Base-by-base conservation (phyloP, 2,888 invertebrate genomes). In the Sesia apiformis region DNA sequence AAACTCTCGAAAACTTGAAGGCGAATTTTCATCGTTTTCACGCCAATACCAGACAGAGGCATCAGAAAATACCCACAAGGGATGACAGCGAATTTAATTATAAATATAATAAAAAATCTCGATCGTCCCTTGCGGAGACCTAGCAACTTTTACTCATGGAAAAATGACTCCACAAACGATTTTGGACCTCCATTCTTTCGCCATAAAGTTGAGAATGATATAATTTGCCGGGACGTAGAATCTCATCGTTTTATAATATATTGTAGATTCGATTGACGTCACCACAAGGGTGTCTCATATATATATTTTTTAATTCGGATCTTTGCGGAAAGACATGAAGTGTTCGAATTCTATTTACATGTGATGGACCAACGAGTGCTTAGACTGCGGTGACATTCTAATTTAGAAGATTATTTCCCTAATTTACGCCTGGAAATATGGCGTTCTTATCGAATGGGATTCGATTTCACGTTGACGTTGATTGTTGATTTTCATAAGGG, bases 81-180 rank as follows among this genome's bases (percentile, higher is more conserved):
- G 81, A 83, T 88, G 87, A 84, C 87, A 86, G 84, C 79, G 76
- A 84, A 86, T 87, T 89, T 88, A 89, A 89, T 89, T 89, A 87
- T 85, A 85, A 86, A 86, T 84, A 87, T 87, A 84, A 85, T 86
- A 87, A 84, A 84, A 84, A 78, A 79, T 72, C 78, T 76, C 77
- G 76, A 78, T 67, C 83, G 84, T 81, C 87, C 86, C 84, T 82
- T 81, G 76, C 74, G 70, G 69, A 76, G 74, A 74, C 70, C 70
- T 69, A 67, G 72, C 50, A 50, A 39, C 66, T 67, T 65, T 64
- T 59, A 63, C 67, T 65, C 61, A 62, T 66, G 62, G 53, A 56
- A 65, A 67, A 73, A 67, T 70, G 61, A 64, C 64, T 66, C 67
- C 63, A 64, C 71, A 65, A 58, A 65, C 78, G 65, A 81, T 72